phyloP scores from a whole-genome alignment of 2,888 invertebrate genomes.

The Digitonthophagus gazella region DNA sequence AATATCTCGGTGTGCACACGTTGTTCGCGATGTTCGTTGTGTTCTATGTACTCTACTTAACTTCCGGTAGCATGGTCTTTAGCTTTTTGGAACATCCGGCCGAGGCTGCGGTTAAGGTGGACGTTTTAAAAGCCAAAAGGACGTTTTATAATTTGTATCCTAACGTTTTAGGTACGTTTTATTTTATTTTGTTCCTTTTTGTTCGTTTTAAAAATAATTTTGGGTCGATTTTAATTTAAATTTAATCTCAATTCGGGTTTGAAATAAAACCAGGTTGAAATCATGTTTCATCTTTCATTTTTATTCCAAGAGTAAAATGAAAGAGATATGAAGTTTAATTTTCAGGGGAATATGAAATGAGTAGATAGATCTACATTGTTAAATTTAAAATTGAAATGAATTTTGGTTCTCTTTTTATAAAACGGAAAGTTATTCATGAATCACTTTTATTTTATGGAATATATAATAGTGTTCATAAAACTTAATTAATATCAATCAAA shows the following conservation, averaged over 20 bases:
- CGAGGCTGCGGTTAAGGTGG: slow-evolving; percentile 57
- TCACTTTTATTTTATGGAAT: too few species aligned
- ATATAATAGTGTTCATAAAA: too few species aligned
- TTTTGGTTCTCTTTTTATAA: too few species aligned
- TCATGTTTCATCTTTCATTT: too few species aligned
- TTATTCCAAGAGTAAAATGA: too few species aligned
- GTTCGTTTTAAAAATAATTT: background rate
- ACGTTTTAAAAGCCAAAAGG: slow-evolving; percentile 55
- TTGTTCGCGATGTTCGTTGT: slow-evolving; percentile 57
- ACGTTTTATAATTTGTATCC: slow-evolving; percentile 61
- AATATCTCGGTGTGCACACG: slow-evolving; percentile 52
- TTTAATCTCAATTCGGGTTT: background rate
- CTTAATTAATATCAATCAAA: too few species aligned
- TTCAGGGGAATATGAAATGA: too few species aligned
- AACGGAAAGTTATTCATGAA: too few species aligned
- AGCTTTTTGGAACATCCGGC: slow-evolving; percentile 63
- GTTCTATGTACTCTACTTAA: slow-evolving; percentile 63
- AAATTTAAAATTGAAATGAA: too few species aligned
- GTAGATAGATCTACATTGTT: too few species aligned
- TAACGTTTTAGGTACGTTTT: slow-evolving; percentile 59
- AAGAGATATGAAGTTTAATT: too few species aligned
- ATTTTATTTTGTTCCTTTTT: slow-evolving; percentile 11
- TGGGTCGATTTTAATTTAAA: background rate
- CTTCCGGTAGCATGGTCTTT: slow-evolving; percentile 67
- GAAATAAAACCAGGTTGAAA: too few species aligned